phyloP scores from a whole-genome alignment of 2,888 invertebrate species.

The Carpatolechia fugitivella region DNA sequence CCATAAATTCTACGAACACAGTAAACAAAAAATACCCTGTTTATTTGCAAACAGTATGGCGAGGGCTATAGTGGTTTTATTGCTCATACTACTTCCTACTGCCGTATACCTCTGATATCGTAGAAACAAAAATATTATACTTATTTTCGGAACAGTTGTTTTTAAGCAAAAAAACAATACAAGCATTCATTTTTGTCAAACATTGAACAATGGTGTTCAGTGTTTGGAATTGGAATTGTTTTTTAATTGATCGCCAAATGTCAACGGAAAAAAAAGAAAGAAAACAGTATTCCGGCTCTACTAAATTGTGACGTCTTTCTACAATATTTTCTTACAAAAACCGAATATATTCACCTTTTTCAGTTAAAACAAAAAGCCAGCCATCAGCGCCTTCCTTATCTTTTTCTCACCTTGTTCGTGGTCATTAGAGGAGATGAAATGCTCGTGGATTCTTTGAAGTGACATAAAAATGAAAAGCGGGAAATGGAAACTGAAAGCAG shows the following conservation, averaged over 20 bases:
- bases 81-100: neutral
- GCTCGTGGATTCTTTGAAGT: constrained; percentile 37
- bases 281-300: no score
- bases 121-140: no score
- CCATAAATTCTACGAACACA: neutral
- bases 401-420: constrained; percentile 23
- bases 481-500: constrained; percentile 28
- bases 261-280: neutral
- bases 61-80: neutral
- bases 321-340: no score
- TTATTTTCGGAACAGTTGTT: no score
- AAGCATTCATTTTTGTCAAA: neutral
- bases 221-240: no score
- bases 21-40: constrained; percentile 1
- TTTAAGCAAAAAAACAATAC: no score
- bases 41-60: neutral
- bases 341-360: constrained; percentile 12
- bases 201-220: neutral
- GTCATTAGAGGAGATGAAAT: constrained; percentile 35
- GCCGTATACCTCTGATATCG: neutral
- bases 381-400: constrained; percentile 8
- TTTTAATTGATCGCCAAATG: no score
- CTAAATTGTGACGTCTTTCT: no score
- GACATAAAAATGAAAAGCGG: constrained; percentile 32
- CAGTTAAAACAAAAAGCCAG: constrained; percentile 24